Conservation (phyloP, 2,797 vertebrate genomes). For the Bovichtus diacanthus region DNA sequence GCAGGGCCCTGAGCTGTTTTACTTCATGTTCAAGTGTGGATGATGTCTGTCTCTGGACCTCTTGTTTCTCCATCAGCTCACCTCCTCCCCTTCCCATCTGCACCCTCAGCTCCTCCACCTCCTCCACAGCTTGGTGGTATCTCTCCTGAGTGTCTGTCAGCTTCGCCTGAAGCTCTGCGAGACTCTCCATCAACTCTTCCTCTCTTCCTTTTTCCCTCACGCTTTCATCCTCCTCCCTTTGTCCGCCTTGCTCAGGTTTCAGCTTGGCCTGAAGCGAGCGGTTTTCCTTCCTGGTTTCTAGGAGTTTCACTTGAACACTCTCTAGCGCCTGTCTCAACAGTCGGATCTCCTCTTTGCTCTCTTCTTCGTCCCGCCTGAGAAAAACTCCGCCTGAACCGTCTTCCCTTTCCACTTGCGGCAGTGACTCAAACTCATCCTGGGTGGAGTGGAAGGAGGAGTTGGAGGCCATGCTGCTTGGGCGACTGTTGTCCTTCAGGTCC, state of each 20-base stretch:
- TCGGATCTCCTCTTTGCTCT: conserved; percentile 80
- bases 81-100: conserved; percentile 72
- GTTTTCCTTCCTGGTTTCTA: conserved; percentile 88
- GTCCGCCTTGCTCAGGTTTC: conserved; percentile 68
- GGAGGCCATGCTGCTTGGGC: conserved; percentile 86
- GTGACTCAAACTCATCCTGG: conserved; percentile 84
- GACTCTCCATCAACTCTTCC: conserved; percentile 86
- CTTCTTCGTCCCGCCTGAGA: conserved; percentile 48
- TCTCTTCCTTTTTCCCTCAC: conserved; percentile 78
- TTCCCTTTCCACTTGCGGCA: conserved; percentile 56
- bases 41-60: conserved; percentile 65
- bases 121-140: conserved; percentile 87
- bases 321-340: conserved; percentile 87
- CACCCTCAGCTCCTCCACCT: conserved; percentile 85
- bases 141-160: conserved; percentile 88
- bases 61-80: conserved; percentile 63
- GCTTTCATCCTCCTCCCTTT: conserved; percentile 73
- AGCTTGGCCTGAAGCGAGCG: conserved; percentile 85
- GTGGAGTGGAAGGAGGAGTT: conserved; percentile 88
- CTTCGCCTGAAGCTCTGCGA: conserved; percentile 88
- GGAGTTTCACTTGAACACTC: conserved; percentile 84
- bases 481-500: conserved; percentile 74
- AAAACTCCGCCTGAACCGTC: conserved; percentile 50
- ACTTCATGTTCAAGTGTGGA: conserved; percentile 84
- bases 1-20: conserved; percentile 84